These are phyloP conservation scores for Parnassius orleans DNA, from an alignment of 2,888 invertebrate species.

Conservation along the genomic window DNA sequence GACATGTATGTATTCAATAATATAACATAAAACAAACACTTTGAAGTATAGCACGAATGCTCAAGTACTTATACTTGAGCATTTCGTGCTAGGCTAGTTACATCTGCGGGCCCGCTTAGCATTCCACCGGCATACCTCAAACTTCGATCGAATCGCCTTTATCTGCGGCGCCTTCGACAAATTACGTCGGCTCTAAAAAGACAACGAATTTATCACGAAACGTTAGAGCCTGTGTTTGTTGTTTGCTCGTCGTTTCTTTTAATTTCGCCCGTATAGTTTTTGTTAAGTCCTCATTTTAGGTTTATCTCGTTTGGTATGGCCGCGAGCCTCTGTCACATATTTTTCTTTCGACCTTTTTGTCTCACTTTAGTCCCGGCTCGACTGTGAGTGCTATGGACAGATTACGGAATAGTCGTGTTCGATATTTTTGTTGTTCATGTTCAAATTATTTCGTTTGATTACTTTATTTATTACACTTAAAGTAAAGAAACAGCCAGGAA, in stretches of 20 bases:
- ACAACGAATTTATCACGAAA: constrained; percentile 69
- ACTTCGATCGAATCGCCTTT: constrained; percentile 62
- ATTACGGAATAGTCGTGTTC: constrained; percentile 35
- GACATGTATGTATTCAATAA: too few species aligned
- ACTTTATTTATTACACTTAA: too few species aligned
- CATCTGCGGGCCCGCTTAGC: constrained; percentile 44
- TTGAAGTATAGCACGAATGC: too few species aligned
- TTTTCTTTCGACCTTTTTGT: constrained; percentile 53
- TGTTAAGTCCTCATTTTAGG: constrained; percentile 68
- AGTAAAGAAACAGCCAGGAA: too few species aligned
- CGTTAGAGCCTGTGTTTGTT: constrained; percentile 69
- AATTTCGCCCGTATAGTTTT: constrained; percentile 74
- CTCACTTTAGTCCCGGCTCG: constrained; percentile 31
- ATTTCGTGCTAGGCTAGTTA: constrained; percentile 48
- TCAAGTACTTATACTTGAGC: background rate
- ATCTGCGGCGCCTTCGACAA: constrained; percentile 79
- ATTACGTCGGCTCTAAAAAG: constrained; percentile 74
- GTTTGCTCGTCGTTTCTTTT: constrained; percentile 74
- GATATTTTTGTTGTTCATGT: constrained; percentile 33
- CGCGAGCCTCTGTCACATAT: constrained; percentile 63
- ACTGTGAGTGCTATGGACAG: constrained; percentile 38
- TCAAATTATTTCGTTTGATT: background rate
- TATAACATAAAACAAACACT: background rate
- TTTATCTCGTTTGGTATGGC: constrained; percentile 60
- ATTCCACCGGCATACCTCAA: constrained; percentile 63